Base-by-base conservation (phyloP, 2,113 vertebrate genomes). In the Phylloscopus whistleri region DNA sequence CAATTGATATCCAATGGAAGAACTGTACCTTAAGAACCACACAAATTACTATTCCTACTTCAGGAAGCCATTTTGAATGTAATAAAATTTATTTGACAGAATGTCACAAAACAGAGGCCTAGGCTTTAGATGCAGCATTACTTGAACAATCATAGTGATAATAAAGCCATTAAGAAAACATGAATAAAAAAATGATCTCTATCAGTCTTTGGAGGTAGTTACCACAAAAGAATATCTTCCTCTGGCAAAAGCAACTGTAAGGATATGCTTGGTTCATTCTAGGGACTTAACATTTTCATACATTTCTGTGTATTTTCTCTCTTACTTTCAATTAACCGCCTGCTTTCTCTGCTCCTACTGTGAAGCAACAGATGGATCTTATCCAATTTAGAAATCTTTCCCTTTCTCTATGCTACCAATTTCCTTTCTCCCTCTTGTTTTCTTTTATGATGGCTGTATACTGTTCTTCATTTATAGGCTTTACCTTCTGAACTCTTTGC, bases 1-100 rank as follows among this genome's bases (percentile, higher is more conserved):
- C 24, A 69, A 31, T 3, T 2, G 0, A 9, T 5, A 66, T 17
- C 15, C 2, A 1, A 11, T 46, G 14, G 16, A 66, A 53, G 28
- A 44, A 18, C 3, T 44, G 11, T 13, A 28, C 9, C 37, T 62
- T 19, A 58, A 56, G 46, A 81, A 63, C 3, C 16, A 44, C 4
- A 68, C 2, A 80, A 83, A 60, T 51, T 33, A 9, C n/a, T 27
- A 44, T 13, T 94, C 78, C 68, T 55, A 75, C 24, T 60, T 48
- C 27, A 89, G 55, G 26, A 77, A 41, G 59, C 5, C 0, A 1
- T n/a, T 73, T 37, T 46, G 19, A 84, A 87, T 27, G 19, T 4
- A 16, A 48, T 51, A 68, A 55, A 22, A 76, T 2, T 4, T 27
- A 68, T 48, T 28, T 69, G 41, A 66, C 9, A 77, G 35, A 21